phyloP scores from a whole-genome alignment of 2,797 vertebrate species.

The Acrocephalus scirpaceus region DNA sequence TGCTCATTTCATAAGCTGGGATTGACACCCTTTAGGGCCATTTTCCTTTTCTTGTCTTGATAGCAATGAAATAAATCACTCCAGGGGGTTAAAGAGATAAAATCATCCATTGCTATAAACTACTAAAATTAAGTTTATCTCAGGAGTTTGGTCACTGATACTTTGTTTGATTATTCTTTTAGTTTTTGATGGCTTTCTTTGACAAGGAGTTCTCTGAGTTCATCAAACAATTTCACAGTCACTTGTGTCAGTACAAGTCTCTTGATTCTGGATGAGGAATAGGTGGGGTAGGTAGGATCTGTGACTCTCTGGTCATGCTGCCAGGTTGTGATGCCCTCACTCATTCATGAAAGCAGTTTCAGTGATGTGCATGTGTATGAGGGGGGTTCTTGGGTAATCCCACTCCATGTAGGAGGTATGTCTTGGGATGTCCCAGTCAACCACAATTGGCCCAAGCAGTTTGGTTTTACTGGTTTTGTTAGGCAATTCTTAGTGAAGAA shows the following conservation, averaged over 20 bases:
- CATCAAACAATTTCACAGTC: neutral
- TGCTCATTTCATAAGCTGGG: neutral
- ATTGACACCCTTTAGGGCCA: neutral
- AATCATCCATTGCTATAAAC: neutral
- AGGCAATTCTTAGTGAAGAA: neutral
- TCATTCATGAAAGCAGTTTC: neutral
- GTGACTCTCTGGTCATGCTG: neutral
- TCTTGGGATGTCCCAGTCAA: neutral
- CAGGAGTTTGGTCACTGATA: neutral
- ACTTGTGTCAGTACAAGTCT: neutral
- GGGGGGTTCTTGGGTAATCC: neutral
- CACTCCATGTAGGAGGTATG: neutral
- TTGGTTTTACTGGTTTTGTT: constrained; percentile 16
- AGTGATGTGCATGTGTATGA: neutral
- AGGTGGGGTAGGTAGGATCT: neutral
- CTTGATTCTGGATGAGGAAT: neutral
- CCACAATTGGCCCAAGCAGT: neutral
- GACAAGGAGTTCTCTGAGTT: neutral
- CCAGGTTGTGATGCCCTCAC: neutral
- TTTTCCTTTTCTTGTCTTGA: neutral
- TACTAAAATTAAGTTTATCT: neutral
- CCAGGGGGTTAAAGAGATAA: neutral
- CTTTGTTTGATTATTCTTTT: neutral
- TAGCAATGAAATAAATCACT: neutral
- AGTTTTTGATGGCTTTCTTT: neutral